phyloP scores from a whole-genome alignment of 2,888 invertebrate species.

The Cosmia pyralina region DNA sequence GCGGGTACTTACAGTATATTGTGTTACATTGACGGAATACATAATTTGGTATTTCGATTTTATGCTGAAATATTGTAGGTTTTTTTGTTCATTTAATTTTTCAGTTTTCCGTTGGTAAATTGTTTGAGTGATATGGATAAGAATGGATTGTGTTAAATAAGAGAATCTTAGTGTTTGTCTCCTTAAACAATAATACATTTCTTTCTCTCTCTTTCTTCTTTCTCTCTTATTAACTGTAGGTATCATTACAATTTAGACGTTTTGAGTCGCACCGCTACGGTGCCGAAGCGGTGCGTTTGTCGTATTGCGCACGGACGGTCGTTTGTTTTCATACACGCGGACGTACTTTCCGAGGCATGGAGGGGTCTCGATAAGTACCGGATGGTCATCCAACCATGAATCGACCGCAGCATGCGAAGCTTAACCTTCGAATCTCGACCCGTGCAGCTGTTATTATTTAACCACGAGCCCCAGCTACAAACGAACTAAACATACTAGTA shows the following conservation, averaged over 20 bases:
- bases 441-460: background rate
- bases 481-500: conserved; percentile 12
- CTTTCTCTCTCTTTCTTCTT: too few species aligned
- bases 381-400: background rate
- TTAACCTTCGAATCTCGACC: too few species aligned
- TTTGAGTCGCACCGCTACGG: too few species aligned
- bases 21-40: conserved; percentile 62
- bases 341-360: background rate
- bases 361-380: too few species aligned
- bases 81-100: background rate
- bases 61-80: conserved; percentile 22
- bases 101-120: background rate
- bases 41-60: conserved; percentile 55
- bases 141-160: background rate
- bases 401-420: too few species aligned
- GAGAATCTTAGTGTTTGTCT: background rate
- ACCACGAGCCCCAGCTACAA: background rate
- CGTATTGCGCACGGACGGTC: too few species aligned
- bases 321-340: too few species aligned
- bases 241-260: too few species aligned
- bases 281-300: too few species aligned
- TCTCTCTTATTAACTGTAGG: too few species aligned
- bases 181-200: background rate
- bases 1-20: conserved; percentile 52
- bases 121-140: background rate